Percentiles rank a stretch among this genome's conserved stretches.
phyloP scores from a whole-genome alignment of 2,797 vertebrate genomes.

The Acanthornis magna region DNA sequence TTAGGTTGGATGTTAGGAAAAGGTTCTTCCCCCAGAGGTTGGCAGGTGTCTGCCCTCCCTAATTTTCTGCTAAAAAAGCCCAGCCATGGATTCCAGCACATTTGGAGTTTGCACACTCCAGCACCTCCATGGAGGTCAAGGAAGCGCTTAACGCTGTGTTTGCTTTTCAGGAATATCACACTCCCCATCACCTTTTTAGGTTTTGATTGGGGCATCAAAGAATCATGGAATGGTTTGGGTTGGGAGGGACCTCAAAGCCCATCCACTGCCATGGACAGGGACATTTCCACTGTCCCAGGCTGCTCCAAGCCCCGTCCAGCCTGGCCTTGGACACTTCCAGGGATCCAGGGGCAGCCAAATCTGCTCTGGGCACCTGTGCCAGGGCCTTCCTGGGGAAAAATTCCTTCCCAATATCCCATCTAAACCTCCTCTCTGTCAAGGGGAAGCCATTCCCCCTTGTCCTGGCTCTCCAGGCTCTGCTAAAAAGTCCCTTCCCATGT shows the following conservation, averaged over 20 bases:
- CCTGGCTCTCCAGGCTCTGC: neutral
- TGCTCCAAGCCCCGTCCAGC: neutral
- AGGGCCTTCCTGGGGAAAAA: neutral
- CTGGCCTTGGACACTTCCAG: neutral
- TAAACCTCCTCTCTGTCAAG: neutral
- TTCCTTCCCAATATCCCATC: neutral
- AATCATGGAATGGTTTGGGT: neutral
- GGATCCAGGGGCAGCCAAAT: neutral
- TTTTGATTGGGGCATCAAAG: neutral
- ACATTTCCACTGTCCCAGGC: neutral
- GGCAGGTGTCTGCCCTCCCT: neutral
- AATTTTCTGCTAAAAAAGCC: neutral
- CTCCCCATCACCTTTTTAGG: neutral
- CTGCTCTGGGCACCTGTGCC: neutral
- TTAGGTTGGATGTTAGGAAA: neutral
- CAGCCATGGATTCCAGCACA: fast-evolving
- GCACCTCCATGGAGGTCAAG: fast-evolving
- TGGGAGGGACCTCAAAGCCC: neutral
- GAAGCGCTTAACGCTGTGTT: fast-evolving
- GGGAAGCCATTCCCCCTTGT: neutral
- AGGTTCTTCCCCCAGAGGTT: neutral
- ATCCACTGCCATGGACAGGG: neutral
- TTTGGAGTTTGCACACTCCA: neutral
- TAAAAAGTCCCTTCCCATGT: neutral
- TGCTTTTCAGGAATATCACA: neutral